Base-by-base conservation (phyloP, 2,797 vertebrate species). In the Artibeus jamaicensis region DNA sequence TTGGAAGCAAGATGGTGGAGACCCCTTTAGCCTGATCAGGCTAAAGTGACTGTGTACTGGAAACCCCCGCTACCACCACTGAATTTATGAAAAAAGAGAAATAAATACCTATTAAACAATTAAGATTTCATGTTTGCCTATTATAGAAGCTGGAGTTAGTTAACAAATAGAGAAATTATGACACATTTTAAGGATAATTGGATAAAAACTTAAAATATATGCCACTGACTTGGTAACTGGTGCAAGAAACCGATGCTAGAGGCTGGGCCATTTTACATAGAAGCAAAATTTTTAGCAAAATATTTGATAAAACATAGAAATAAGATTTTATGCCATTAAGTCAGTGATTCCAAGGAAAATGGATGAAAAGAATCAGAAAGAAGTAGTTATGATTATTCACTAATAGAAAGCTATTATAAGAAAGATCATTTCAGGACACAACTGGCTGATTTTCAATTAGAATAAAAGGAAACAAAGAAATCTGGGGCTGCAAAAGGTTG, bases 381-480 rank as follows among this genome's bases (percentile, higher is more conserved):
- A 71, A 94, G 67, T 93, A 42, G 50, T 76, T 83, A 78, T 65
- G 67, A 53, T 42, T 86, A 18, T 50, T 96, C 34, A 9, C 76
- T 77, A 89, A 26, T 48, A 16, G 46, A 62, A 96, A 81, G 32
- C 90, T 95, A 76, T 57, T 59, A 34, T 68, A 67, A 81, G 70
- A 93, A 96, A 83, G 48, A 74, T 59, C 67, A 86, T 79, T 37
- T 91, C 26, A 76, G 50, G 57, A 84, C 11, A 77, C 42, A 89
- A 53, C 5, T 87, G 90, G 59, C 19, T 81, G 53, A 48, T 67
- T 93, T 95, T 96, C 70, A 82, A 77, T 90, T 91, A 95, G 59
- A 83, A 74, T 71, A 26, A 82, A 79, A 95, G 29, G 32, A 86
- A 96, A 85, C n/a, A 94, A 83, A 86, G 46, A 86, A 76, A 93